These are phyloP conservation scores for Graphium colonna DNA, from an alignment of 2,888 invertebrate species.

Conservation along the genomic window DNA sequence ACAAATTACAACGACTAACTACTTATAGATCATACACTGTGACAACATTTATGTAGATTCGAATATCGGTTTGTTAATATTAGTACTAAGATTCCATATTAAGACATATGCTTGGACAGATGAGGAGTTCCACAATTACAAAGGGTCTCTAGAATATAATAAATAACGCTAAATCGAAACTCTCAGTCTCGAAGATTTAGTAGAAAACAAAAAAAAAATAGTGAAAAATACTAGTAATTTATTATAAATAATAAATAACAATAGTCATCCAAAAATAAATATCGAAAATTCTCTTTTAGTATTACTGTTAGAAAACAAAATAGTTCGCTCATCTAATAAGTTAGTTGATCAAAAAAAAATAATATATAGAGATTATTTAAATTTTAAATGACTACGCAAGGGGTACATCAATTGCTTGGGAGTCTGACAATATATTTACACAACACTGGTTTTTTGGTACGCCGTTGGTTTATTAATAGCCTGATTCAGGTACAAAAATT, in stretches of 20 bases:
- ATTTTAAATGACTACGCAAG: conserved; percentile 5
- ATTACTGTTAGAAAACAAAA: conserved; percentile 16
- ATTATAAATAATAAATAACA: conserved; percentile 13
- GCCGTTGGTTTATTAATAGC: conserved; percentile 4
- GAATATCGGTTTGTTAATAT: conserved; percentile 1
- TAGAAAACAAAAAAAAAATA: conserved; percentile 18
- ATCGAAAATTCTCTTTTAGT: conserved; percentile 15
- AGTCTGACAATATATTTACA: conserved; percentile 12
- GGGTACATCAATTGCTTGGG: conserved; percentile 10
- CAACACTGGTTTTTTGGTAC: conserved; percentile 12
- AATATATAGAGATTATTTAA: not conserved
- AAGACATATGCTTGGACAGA: conserved; percentile 7
- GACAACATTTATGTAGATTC: conserved; percentile 24
- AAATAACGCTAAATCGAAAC: conserved; percentile 12
- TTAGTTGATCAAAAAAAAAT: not conserved
- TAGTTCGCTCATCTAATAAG: conserved; percentile 1
- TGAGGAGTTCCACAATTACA: conserved; percentile 7
- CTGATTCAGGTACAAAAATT: not conserved
- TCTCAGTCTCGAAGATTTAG: conserved; percentile 22
- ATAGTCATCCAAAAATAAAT: conserved; percentile 24
- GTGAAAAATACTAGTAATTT: conserved; percentile 18
- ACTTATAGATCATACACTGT: conserved; percentile 30
- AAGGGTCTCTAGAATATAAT: conserved; percentile 4
- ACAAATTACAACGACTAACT: conserved; percentile 30
- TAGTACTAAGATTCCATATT: conserved; percentile 3